Percentiles rank a stretch among this genome's conserved stretches.
phyloP scores from a whole-genome alignment of 2,797 vertebrate genomes.

The Notoglanidium macrostoma region DNA sequence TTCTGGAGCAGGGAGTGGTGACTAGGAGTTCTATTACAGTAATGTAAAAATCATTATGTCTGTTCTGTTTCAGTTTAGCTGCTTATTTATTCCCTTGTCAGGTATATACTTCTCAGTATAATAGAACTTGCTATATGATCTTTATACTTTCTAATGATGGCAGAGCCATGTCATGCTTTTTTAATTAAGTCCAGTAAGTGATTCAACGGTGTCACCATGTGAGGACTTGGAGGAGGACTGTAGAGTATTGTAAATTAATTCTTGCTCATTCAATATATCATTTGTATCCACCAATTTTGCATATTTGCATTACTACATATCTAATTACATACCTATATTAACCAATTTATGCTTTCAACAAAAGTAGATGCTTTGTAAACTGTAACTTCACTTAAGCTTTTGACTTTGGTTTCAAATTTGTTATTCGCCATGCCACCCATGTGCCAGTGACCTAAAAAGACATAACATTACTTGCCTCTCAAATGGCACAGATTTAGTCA shows the following conservation, averaged over 20 bases:
- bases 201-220: not conserved
- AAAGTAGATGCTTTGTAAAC: not conserved
- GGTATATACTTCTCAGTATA: not conserved
- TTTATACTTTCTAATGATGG: not conserved
- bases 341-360: not conserved
- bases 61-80: not conserved
- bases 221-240: not conserved
- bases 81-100: not conserved
- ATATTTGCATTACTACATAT: not conserved
- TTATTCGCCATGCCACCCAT: too few species aligned
- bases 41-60: not conserved
- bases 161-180: not conserved
- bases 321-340: not conserved
- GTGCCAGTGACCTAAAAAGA: too few species aligned
- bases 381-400: not conserved
- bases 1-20: not conserved
- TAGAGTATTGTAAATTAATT: not conserved
- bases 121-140: not conserved
- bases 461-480: too few species aligned
- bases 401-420: too few species aligned
- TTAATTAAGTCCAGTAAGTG: not conserved
- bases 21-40: not conserved
- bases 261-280: not conserved
- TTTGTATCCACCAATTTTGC: not conserved
- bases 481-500: too few species aligned